Evolutionary conservation across 1,140 invertebrate genomes (phyloP), one percentile per base, ranked within the genome.

Genomic region (Leptopilina boulardi): DNA sequence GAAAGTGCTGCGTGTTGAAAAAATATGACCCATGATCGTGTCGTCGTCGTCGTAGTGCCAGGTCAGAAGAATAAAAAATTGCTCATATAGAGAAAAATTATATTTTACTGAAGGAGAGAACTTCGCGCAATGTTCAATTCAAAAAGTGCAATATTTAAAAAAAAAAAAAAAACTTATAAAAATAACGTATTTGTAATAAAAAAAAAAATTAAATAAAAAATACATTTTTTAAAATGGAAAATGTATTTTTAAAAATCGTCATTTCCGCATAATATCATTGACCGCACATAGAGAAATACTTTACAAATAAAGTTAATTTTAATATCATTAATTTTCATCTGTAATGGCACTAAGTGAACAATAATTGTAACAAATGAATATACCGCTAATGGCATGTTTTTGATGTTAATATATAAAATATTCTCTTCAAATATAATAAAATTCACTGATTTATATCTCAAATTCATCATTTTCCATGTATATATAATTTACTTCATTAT

Each of bases 21-120:
- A 66, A 66, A 30, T 66, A 66, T 66, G 59, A 30, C 59, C 59
- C 56, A 66, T 66, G 56, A 66, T 66, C 56, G 23, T 66, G 56
- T 66, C 56, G 21, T 15, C 23, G 2, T 66, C 30, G 56, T 66
- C 56, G 21, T 15, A 11, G 2, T 66, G 23, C 56, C 34, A 38
- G 23, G 19, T 23, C 56, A 26, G 11, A 66, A 30, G 11, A 66
- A 21, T 30, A 66, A 66, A 66, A 66, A 66, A 66, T 38, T 66
- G 23, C 21, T 59, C 11, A 26, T 30, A 4, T 30, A 4, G 23
- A 66, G 56, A 30, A 66, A n/a, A 66, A 66, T 66, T 66, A 30
- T 30, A 66, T 30, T 66, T 26, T 66, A 66, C 23, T 66, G 2
- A 30, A 66, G 15, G 19, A 19, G 13, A n/a, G 18, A 47, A 47